Conservation (phyloP, 2,113 vertebrate genomes). For the Seriola aureovittata region DNA sequence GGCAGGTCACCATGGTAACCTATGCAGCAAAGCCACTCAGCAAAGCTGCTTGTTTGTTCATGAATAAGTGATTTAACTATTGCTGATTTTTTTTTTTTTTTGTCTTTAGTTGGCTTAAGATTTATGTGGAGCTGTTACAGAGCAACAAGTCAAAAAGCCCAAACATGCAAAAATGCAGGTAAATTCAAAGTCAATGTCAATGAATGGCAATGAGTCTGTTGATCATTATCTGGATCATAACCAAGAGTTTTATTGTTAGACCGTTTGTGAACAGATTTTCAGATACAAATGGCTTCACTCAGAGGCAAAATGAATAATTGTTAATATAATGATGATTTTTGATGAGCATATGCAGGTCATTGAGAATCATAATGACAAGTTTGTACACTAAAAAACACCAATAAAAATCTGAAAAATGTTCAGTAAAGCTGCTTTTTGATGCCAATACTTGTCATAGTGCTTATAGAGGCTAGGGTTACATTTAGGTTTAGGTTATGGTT, state of each 20-base stretch:
- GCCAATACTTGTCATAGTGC: too few relatives aligned
- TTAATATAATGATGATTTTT: too few relatives aligned
- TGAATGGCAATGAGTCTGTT: neutral
- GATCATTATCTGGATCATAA: neutral
- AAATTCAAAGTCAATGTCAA: neutral
- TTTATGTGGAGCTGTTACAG: neutral
- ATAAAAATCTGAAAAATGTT: too few relatives aligned
- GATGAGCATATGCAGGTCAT: too few relatives aligned
- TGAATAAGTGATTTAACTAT: neutral
- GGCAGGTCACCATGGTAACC: conserved; percentile 10
- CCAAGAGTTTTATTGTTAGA: too few relatives aligned
- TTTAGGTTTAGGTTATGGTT: too few relatives aligned
- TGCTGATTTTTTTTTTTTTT: neutral
- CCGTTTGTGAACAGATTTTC: neutral
- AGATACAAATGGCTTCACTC: neutral
- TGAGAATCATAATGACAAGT: too few relatives aligned
- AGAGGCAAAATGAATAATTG: too few relatives aligned
- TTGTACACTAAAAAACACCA: too few relatives aligned
- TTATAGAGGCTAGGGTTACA: too few relatives aligned
- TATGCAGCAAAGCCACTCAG: conserved; percentile 7
- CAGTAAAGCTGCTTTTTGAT: too few relatives aligned
- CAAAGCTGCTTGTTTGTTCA: neutral
- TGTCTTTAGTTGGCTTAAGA: neutral
- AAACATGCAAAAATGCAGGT: neutral
- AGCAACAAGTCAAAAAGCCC: neutral